These are phyloP conservation scores for Pogona vitticeps DNA, from an alignment of 2,113 vertebrate species.

Conservation along the genomic window DNA sequence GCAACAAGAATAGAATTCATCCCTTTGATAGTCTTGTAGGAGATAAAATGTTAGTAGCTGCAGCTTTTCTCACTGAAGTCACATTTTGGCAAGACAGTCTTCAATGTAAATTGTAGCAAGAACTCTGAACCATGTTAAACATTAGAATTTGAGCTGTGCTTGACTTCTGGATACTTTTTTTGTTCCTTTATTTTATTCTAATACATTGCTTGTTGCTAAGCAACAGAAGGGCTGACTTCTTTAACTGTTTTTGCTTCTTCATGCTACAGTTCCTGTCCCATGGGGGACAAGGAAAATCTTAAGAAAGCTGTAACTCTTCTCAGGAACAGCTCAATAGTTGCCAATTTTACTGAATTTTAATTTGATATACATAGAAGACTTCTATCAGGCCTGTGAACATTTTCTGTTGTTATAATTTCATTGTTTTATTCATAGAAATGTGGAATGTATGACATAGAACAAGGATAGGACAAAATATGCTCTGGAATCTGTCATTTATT, in stretches of 20 bases:
- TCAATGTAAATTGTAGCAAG: conserved; percentile 1
- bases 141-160: not conserved
- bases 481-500: no score
- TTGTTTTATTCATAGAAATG: no score
- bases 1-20: not conserved
- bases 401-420: no score
- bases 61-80: not conserved
- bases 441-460: no score
- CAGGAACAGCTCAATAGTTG: conserved; percentile 43
- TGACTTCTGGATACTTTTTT: conserved; percentile 42
- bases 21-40: not conserved
- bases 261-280: not conserved
- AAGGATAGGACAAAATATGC: no score
- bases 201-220: conserved; percentile 56
- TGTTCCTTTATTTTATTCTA: conserved; percentile 40
- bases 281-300: conserved; percentile 11
- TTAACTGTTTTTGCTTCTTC: conserved; percentile 37
- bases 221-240: conserved; percentile 51
- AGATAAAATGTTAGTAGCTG: not conserved
- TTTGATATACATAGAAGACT: conserved; percentile 18
- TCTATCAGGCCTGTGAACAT: not conserved
- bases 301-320: not conserved
- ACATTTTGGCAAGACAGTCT: not conserved
- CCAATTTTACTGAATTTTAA: conserved; percentile 37
- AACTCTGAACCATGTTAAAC: not conserved